Evolutionary conservation across 2,888 invertebrate genomes (phyloP).

Genomic region (Gnatocerus cornutus): DNA sequence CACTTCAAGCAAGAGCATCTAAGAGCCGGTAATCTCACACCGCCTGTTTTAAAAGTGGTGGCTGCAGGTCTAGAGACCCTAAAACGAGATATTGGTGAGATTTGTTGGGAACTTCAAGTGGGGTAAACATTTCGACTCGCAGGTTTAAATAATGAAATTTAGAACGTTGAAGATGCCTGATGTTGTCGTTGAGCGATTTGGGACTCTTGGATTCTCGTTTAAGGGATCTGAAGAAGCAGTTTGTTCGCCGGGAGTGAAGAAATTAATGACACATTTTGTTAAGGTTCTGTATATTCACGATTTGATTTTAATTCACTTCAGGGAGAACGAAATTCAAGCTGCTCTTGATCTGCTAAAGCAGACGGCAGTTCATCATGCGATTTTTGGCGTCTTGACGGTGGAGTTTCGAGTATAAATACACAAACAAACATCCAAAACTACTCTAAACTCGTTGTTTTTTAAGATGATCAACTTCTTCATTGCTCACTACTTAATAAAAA

Average conservation of each 20-base stretch:
- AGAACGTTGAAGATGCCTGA: conserved; percentile 20
- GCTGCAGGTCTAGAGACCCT: background rate
- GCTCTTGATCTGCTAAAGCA: conserved; percentile 27
- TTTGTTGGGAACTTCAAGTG: conserved; percentile 2
- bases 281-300: conserved; percentile 12
- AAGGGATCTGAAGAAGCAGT: background rate
- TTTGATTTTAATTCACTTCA: conserved; percentile 15
- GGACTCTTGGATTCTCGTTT: background rate
- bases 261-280: conserved; percentile 21
- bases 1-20: background rate
- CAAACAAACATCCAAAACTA: too few relatives aligned
- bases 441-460: too few relatives aligned
- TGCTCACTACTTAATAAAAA: conserved; percentile 16
- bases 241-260: background rate
- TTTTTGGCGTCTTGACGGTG: background rate
- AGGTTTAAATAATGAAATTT: conserved; percentile 1
- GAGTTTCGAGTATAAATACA: conserved; percentile 22
- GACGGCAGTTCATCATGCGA: conserved; percentile 17
- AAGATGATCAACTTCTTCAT: conserved; percentile 30
- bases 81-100: conserved; percentile 16
- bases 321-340: background rate
- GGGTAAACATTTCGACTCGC: conserved; percentile 11
- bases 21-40: background rate
- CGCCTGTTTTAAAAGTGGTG: background rate
- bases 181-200: background rate